Conservation (phyloP, 2,888 invertebrate species). For the Iphiclides podalirius region DNA sequence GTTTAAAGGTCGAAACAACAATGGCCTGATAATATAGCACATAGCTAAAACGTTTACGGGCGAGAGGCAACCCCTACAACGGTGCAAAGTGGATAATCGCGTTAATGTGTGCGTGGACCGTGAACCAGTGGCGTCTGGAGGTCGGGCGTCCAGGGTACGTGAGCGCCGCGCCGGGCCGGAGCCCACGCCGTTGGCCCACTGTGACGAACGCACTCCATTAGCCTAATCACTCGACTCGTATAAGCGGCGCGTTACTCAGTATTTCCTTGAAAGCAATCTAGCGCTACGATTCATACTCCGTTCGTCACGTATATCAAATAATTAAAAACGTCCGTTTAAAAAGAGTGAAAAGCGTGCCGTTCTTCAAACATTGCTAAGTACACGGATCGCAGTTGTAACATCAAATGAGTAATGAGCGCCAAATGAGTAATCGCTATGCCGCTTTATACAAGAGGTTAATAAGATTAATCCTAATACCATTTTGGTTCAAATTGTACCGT, state of each 20-base stretch:
- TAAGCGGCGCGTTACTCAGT: constrained; percentile 4
- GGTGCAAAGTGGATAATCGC: no score
- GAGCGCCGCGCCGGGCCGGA: neutral
- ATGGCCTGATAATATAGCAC: no score
- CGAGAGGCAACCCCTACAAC: neutral
- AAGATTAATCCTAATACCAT: neutral
- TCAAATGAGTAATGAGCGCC: neutral
- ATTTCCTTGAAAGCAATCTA: neutral
- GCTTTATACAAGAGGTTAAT: neutral
- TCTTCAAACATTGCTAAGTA: neutral
- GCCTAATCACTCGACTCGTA: neutral
- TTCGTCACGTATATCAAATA: neutral
- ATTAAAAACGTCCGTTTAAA: neutral
- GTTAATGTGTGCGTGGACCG: neutral
- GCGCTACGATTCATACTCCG: neutral
- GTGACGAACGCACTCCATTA: neutral
- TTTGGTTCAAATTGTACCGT: no score
- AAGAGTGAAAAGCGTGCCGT: neutral
- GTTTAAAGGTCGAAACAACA: no score
- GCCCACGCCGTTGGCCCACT: no score
- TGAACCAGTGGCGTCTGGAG: neutral
- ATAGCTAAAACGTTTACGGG: no score
- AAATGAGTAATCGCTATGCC: neutral
- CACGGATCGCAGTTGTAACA: neutral
- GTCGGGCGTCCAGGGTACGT: no score